phyloP scores from a whole-genome alignment of 2,888 invertebrate species.

The Oscheius sp. region DNA sequence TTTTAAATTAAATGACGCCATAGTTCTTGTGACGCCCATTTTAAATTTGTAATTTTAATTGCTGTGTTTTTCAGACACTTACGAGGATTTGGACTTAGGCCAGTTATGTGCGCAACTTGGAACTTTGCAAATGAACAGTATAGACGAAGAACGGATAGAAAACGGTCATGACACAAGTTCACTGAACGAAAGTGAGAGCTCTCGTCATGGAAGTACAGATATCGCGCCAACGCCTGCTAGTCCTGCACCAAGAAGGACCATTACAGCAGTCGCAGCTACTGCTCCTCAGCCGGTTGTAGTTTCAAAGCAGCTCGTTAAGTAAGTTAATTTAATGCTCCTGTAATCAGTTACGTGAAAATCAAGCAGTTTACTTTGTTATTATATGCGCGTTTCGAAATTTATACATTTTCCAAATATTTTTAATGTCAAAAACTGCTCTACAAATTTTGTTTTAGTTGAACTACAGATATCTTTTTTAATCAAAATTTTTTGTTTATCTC shows the following conservation, averaged over 20 bases:
- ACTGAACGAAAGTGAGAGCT: conserved; percentile 22
- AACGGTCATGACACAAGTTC: conserved; percentile 37
- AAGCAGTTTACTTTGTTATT: too few species aligned
- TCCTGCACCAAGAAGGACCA: conserved; percentile 37
- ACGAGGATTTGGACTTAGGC: conserved; percentile 68
- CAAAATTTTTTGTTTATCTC: too few species aligned
- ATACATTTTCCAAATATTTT: background rate
- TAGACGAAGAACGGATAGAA: conserved; percentile 51
- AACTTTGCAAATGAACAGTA: conserved; percentile 45
- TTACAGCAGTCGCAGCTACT: conserved; percentile 18
- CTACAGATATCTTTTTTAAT: conserved; percentile 9
- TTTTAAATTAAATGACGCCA: background rate
- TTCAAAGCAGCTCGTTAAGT: conserved; percentile 7
- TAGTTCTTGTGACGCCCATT: background rate
- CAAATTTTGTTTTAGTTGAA: background rate
- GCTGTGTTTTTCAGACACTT: conserved; percentile 55
- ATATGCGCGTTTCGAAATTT: background rate
- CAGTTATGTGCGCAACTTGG: conserved; percentile 63
- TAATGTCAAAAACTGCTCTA: too few species aligned
- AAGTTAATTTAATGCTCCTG: conserved; percentile 19
- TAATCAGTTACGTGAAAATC: too few species aligned
- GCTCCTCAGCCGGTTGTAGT: background rate
- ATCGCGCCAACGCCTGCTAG: conserved; percentile 36
- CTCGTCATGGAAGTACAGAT: conserved; percentile 41
- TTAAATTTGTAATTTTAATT: background rate